Base-by-base conservation (phyloP, 2,113 vertebrate genomes). In the Heterocephalus glaber region DNA sequence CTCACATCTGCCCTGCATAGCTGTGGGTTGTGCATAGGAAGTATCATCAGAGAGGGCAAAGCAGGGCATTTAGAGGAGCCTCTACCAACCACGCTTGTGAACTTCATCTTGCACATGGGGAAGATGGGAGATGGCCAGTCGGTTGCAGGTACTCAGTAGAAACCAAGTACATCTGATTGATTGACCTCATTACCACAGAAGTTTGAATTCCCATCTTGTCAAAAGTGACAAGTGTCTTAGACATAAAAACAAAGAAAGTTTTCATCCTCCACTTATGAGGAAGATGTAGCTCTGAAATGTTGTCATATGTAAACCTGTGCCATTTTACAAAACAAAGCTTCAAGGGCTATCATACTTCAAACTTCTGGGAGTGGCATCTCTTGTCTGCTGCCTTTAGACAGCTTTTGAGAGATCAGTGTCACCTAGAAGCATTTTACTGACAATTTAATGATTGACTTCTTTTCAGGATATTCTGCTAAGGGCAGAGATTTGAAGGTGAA, bases 341-440 rank as follows among this genome's bases (percentile, higher is more conserved):
- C 72, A 94, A 89, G 49, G 22, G n/a, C 72, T 89, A 90, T 95
- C 80, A 87, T 47, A 52, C 44, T 94, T 56, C 61, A 93, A 86
- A 56, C 54, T 44, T 54, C 9, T 35, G 28, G 30, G 28, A 28
- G 10, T 35, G 3, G 10, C 26, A 72, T 33, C 33, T 61, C 72
- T 60, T 92, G 24, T 70, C 80, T 86, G 54, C 33, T 4, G 76
- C 41, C 86, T 74, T 95, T 65, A 95, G 77, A 77, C n/a, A 93
- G 92, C 1, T 95, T 95, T 68, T 90, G 74, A 79, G 81, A 96
- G 79, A 94, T 94, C 66, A 90, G 33, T 95, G 93, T 96, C 93
- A 95, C 88, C 33, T 80, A 14, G n/a, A 90, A 95, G 16, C 22
- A 72, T 92, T 92, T 95, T 94, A 96, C 96, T 96, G 95, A 94